These are phyloP conservation scores for Prochilodus magdalenae DNA, from an alignment of 2,113 vertebrate genomes.

Conservation along the genomic window DNA sequence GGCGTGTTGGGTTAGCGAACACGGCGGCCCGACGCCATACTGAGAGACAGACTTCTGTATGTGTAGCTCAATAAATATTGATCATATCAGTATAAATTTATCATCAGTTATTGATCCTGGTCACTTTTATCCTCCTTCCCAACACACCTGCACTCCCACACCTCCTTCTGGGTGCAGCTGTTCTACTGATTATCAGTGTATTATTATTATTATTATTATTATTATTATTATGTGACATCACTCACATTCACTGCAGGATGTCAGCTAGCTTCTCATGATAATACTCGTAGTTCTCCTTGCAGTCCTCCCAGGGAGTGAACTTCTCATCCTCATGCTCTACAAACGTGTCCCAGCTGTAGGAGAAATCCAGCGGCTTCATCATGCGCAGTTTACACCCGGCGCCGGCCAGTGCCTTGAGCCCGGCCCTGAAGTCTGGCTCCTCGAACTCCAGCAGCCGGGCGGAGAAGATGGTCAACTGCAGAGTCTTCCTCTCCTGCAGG, in stretches of 20 bases:
- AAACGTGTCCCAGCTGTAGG: conserved; percentile 92
- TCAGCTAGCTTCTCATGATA: conserved; percentile 91
- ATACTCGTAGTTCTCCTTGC: conserved; percentile 92
- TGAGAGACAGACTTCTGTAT: too few relatives aligned
- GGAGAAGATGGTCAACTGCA: conserved; percentile 84
- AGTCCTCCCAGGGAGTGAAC: conserved; percentile 93
- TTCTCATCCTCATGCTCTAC: conserved; percentile 87
- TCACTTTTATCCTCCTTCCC: too few relatives aligned
- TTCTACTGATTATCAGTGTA: too few relatives aligned
- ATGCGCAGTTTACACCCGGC: conserved; percentile 89
- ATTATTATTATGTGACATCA: background rate
- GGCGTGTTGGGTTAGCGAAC: too few relatives aligned
- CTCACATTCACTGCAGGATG: conserved; percentile 79
- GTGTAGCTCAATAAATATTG: too few relatives aligned
- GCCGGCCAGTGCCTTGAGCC: conserved; percentile 79
- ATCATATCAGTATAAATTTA: too few relatives aligned
- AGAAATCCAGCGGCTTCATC: conserved; percentile 96
- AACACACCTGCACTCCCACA: too few relatives aligned
- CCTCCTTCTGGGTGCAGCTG: too few relatives aligned
- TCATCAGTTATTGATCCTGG: too few relatives aligned
- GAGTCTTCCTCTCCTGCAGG: conserved; percentile 76
- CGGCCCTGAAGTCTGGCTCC: conserved; percentile 84
- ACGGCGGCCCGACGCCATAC: too few relatives aligned
- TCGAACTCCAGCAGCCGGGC: conserved; percentile 93
- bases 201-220: background rate